Percentiles rank a stretch among this genome's conserved stretches.
phyloP scores from a whole-genome alignment of 2,113 vertebrate species.

The Lampris megalopsis region DNA sequence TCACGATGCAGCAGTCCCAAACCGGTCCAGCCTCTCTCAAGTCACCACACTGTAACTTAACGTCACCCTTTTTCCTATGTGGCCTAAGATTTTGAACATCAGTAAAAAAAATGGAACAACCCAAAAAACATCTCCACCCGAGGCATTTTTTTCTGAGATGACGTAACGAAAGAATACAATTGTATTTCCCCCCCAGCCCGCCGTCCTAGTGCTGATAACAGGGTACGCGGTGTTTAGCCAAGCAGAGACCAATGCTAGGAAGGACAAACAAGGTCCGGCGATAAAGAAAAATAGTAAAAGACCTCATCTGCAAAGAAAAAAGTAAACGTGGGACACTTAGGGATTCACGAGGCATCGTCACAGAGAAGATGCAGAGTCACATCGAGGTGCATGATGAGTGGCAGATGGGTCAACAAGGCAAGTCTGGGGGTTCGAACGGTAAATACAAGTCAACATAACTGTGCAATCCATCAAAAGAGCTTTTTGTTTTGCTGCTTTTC shows the following conservation, averaged over 20 bases:
- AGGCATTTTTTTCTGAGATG: conserved; percentile 12
- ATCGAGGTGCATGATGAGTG: conserved; percentile 24
- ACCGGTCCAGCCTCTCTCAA: background rate
- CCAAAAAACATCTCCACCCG: background rate
- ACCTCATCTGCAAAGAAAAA: conserved; percentile 3
- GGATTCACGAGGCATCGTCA: conserved; percentile 37
- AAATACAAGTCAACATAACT: conserved; percentile 48
- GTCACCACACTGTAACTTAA: conserved; percentile 13
- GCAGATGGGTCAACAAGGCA: conserved; percentile 24
- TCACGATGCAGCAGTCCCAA: background rate
- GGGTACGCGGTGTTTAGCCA: conserved; percentile 29
- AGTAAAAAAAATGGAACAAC: background rate
- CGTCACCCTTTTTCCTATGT: too few relatives aligned
- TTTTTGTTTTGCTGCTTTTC: conserved; percentile 52
- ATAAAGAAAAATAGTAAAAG: conserved; percentile 50
- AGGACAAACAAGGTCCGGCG: conserved; percentile 39
- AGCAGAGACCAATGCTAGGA: conserved; percentile 29
- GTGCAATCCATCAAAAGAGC: conserved; percentile 52
- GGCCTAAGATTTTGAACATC: background rate
- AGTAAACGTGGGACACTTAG: conserved; percentile 10
- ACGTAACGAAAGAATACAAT: conserved; percentile 13
- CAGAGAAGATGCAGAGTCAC: conserved; percentile 29
- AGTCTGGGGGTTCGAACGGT: conserved; percentile 17
- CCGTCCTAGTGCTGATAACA: conserved; percentile 25
- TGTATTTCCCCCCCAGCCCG: background rate